phyloP scores from a whole-genome alignment of 2,797 vertebrate genomes.

The Pipistrellus nathusii region DNA sequence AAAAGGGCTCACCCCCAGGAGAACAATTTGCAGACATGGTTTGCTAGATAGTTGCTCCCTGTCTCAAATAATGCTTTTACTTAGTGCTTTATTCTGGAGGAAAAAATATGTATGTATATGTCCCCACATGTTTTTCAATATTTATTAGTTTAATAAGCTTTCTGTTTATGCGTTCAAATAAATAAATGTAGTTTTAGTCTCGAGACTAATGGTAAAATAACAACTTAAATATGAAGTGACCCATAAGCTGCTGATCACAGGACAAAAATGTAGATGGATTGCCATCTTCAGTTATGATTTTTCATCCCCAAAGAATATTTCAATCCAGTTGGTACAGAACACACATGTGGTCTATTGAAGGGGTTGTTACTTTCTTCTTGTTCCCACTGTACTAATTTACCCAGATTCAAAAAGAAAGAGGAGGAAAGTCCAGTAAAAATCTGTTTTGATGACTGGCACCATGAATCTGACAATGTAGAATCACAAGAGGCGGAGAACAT shows the following conservation, averaged over 20 bases:
- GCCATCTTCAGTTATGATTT: not conserved
- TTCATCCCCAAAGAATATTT: not conserved
- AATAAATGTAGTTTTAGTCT: conserved; percentile 34
- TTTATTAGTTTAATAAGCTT: conserved; percentile 45
- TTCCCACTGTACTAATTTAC: conserved; percentile 4
- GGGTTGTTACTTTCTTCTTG: not conserved
- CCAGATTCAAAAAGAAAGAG: not conserved
- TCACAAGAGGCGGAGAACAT: not conserved
- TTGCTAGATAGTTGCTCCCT: conserved; percentile 43
- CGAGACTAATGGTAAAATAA: not conserved
- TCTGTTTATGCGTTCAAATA: conserved; percentile 4
- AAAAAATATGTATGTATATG: not conserved
- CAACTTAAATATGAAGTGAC: conserved; percentile 26
- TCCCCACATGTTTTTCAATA: not conserved
- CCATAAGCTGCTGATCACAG: not conserved
- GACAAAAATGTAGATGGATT: not conserved
- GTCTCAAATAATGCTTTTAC: conserved; percentile 57
- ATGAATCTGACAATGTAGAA: not conserved
- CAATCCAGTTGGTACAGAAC: not conserved
- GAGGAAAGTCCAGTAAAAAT: not conserved
- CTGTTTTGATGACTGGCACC: not conserved
- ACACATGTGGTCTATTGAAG: not conserved
- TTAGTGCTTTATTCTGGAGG: not conserved
- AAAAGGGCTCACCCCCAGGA: not conserved
- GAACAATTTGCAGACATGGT: conserved; percentile 23